Evolutionary conservation across 1,140 invertebrate species (phyloP).

Genomic region (Heliconius hewitsoni): DNA sequence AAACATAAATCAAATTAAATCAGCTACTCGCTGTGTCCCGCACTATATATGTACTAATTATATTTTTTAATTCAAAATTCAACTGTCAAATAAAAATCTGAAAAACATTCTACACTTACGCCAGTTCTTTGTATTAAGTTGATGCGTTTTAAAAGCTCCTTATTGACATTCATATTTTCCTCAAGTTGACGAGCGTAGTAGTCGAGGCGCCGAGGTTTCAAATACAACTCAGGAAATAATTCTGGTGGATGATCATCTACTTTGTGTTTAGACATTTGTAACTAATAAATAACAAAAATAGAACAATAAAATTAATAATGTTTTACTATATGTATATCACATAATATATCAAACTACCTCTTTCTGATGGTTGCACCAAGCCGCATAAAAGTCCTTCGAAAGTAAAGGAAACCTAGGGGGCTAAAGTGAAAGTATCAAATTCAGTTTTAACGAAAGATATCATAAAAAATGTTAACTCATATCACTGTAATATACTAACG

Average conservation of each 20-base stretch:
- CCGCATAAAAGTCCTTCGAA: conserved; percentile 64
- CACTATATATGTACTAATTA: too few species aligned
- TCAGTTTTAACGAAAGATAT: background rate
- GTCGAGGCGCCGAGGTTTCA: conserved; percentile 69
- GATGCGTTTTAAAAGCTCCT: conserved; percentile 70
- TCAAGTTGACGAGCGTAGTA: conserved; percentile 68
- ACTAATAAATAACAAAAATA: conserved; percentile 38
- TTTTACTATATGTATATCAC: background rate
- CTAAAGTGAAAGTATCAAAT: conserved; percentile 46
- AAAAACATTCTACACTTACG: conserved; percentile 42
- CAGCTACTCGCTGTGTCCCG: too few species aligned
- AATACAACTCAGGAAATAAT: conserved; percentile 70
- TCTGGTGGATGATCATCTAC: conserved; percentile 68
- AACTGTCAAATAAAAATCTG: too few species aligned
- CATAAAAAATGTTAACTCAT: background rate
- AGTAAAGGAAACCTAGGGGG: conserved; percentile 67
- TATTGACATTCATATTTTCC: conserved; percentile 72
- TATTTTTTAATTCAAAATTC: too few species aligned
- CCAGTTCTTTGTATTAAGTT: conserved; percentile 72
- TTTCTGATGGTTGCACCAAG: conserved; percentile 75
- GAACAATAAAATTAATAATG: background rate
- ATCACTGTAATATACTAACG: conserved; percentile 46
- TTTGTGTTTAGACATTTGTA: conserved; percentile 61
- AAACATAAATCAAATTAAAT: too few species aligned
- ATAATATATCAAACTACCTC: conserved; percentile 49